These are phyloP conservation scores for Fragariocoptes setiger DNA, from an alignment of 1,140 invertebrate genomes.

Conservation along the genomic window DNA sequence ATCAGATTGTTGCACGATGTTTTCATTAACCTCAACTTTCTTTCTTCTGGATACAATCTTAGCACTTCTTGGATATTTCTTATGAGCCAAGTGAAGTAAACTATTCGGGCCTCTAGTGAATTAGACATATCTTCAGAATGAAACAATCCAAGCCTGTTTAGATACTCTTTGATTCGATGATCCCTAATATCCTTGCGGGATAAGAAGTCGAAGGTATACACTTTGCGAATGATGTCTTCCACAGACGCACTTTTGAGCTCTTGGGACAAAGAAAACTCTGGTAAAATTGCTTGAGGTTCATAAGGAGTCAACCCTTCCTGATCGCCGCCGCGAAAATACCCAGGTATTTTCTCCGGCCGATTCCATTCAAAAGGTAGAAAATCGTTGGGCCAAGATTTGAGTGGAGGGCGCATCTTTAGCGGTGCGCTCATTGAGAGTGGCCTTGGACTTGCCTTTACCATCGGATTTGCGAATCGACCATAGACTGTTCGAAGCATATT, in stretches of 20 bases:
- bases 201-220: neutral
- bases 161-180: too few species aligned
- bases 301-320: conserved; percentile 4
- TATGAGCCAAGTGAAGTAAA: too few species aligned
- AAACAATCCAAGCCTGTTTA: too few species aligned
- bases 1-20: conserved; percentile 1
- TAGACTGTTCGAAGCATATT: too few species aligned
- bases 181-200: too few species aligned
- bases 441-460: too few species aligned
- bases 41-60: neutral
- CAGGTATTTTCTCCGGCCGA: conserved; percentile 1
- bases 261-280: neutral
- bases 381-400: conserved; percentile 11
- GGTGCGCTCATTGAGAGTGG: too few species aligned
- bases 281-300: neutral
- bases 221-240: too few species aligned
- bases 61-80: neutral
- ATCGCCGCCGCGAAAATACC: conserved; percentile 7
- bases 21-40: neutral
- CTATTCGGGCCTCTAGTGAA: too few species aligned
- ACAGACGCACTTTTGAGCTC: neutral
- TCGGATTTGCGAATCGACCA: too few species aligned
- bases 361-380: conserved; percentile 11
- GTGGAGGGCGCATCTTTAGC: too few species aligned
- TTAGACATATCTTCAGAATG: too few species aligned